Conservation (phyloP, 2,888 invertebrate genomes). For the Drosophila kambysellisi region DNA sequence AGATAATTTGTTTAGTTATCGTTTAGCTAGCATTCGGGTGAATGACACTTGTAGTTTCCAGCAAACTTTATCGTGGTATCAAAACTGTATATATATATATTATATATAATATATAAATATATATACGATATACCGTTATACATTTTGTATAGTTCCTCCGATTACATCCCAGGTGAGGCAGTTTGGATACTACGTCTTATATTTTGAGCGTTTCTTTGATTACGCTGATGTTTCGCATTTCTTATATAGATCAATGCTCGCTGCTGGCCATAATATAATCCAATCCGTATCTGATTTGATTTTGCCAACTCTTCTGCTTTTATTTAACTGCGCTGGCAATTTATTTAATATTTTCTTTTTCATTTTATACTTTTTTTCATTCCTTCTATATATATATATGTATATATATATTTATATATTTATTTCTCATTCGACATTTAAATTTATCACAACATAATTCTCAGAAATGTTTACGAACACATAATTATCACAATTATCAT, state of each 20-base stretch:
- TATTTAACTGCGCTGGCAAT: constrained; percentile 41
- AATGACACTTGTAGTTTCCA: constrained; percentile 45
- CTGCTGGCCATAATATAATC: constrained; percentile 18
- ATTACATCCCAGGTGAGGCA: constrained; percentile 16
- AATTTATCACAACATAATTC: constrained; percentile 39
- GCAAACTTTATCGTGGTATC: constrained; percentile 17
- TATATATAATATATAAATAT: neutral
- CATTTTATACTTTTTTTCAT: neutral
- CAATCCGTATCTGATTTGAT: constrained; percentile 38
- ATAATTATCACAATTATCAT: constrained; percentile 33
- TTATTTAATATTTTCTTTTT: neutral
- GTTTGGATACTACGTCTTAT: constrained; percentile 42
- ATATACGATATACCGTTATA: neutral
- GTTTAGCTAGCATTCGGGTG: constrained; percentile 37
- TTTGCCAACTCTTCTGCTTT: constrained; percentile 27
- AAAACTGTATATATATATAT: neutral
- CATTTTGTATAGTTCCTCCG: constrained; percentile 19
- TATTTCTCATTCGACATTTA: neutral
- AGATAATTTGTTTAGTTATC: constrained; percentile 22
- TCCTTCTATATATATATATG: neutral
- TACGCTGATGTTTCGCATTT: constrained; percentile 75
- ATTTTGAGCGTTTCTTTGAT: constrained; percentile 43
- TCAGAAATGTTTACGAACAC: constrained; percentile 35
- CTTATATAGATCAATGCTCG: constrained; percentile 62
- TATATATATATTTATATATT: neutral